phyloP scores from a whole-genome alignment of 2,797 vertebrate genomes.

The Loriculus beryllinus region DNA sequence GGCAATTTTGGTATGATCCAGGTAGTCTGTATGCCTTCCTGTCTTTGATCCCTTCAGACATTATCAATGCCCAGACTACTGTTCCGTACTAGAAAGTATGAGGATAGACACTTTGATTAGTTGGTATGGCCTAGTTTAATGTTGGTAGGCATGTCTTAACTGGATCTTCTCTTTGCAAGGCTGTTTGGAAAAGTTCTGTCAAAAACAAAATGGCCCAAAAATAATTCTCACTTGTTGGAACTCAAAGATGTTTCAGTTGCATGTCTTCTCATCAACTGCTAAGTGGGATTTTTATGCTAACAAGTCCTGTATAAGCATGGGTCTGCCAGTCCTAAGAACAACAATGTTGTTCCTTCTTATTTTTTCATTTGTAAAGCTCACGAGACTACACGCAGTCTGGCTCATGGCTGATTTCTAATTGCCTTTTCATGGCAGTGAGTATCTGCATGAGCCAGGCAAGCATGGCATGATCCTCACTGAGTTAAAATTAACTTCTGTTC shows the following conservation, averaged over 20 bases:
- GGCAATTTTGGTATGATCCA: not conserved
- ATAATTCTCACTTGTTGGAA: not conserved
- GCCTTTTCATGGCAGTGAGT: not conserved
- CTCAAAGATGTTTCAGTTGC: not conserved
- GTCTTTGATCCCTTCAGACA: not conserved
- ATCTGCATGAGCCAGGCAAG: not conserved
- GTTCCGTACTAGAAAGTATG: not conserved
- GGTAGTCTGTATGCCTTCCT: not conserved
- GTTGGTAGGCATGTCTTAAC: not conserved
- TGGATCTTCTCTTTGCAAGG: not conserved
- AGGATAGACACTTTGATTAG: not conserved
- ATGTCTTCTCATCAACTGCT: not conserved
- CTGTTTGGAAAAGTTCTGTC: not conserved
- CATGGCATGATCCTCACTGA: not conserved
- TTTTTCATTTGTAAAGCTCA: not conserved
- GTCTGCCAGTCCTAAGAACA: not conserved
- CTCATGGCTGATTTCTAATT: not conserved
- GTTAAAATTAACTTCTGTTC: not conserved
- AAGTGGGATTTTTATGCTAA: not conserved
- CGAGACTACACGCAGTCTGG: not conserved
- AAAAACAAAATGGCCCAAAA: not conserved
- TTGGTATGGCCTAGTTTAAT: not conserved
- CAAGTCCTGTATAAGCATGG: not conserved
- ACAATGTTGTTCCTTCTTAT: not conserved
- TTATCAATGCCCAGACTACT: not conserved